These are phyloP conservation scores for Vireo griseus DNA, from an alignment of 2,797 vertebrate species.

Conservation along the genomic window DNA sequence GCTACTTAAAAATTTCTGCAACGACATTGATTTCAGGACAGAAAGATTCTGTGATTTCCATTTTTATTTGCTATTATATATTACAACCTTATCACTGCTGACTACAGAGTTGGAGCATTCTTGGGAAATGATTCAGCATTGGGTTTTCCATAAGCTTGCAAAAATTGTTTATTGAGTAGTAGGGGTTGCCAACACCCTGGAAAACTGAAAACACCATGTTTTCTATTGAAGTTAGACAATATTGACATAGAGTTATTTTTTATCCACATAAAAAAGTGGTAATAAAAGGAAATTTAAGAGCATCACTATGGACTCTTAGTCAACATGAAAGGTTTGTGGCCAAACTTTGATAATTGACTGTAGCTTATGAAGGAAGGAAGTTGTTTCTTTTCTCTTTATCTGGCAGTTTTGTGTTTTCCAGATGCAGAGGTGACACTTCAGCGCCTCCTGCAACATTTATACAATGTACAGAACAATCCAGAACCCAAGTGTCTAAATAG, in stretches of 20 bases:
- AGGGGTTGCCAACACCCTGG: background rate
- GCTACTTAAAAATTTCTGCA: background rate
- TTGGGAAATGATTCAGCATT: background rate
- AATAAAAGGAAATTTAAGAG: background rate
- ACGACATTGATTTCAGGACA: background rate
- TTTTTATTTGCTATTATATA: background rate
- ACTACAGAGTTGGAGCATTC: background rate
- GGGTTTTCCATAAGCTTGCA: background rate
- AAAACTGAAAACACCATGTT: background rate
- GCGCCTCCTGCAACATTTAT: background rate
- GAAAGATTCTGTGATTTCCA: background rate
- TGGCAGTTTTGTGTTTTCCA: background rate
- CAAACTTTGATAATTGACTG: background rate
- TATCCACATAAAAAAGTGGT: background rate
- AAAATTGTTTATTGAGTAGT: background rate
- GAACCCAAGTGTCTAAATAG: background rate
- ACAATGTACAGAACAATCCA: background rate
- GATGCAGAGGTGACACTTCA: background rate
- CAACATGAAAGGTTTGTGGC: background rate
- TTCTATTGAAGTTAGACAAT: background rate
- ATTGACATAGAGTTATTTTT: background rate
- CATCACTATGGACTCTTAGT: background rate
- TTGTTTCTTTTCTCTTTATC: background rate
- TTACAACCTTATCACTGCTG: background rate
- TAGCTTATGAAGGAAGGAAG: background rate